These are phyloP conservation scores for Macrotus californicus DNA, from an alignment of 2,113 vertebrate species.

Conservation along the genomic window DNA sequence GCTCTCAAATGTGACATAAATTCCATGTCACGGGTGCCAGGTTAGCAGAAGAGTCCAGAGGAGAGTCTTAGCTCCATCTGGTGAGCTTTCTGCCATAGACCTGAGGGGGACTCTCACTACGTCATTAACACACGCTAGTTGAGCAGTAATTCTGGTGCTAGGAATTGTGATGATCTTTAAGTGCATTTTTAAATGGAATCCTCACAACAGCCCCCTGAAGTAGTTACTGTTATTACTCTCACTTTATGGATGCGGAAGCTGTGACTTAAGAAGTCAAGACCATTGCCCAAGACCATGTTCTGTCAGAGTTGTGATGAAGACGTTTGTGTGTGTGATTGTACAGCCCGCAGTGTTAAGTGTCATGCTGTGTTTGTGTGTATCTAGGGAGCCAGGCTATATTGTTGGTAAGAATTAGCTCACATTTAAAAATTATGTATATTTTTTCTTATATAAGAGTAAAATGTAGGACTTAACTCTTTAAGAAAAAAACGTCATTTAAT, in stretches of 20 bases:
- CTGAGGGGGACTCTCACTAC: neutral
- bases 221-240: neutral
- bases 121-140: neutral
- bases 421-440: neutral
- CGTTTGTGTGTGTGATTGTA: conserved; percentile 4
- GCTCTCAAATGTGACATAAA: neutral
- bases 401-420: neutral
- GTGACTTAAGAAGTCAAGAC: conserved; percentile 1
- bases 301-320: neutral
- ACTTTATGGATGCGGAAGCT: neutral
- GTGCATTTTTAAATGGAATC: conserved; percentile 10
- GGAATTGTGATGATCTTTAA: conserved; percentile 15
- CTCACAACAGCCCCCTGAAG: neutral
- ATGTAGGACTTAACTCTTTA: neutral
- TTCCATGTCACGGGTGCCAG: neutral
- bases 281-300: neutral
- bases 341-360: neutral
- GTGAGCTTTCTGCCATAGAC: neutral
- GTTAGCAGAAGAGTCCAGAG: neutral
- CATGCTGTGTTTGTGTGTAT: neutral
- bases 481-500: neutral
- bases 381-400: neutral
- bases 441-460: neutral
- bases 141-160: neutral
- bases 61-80: neutral